phyloP scores from a whole-genome alignment of 2,113 vertebrate genomes.

The Hemibagrus wyckioides region DNA sequence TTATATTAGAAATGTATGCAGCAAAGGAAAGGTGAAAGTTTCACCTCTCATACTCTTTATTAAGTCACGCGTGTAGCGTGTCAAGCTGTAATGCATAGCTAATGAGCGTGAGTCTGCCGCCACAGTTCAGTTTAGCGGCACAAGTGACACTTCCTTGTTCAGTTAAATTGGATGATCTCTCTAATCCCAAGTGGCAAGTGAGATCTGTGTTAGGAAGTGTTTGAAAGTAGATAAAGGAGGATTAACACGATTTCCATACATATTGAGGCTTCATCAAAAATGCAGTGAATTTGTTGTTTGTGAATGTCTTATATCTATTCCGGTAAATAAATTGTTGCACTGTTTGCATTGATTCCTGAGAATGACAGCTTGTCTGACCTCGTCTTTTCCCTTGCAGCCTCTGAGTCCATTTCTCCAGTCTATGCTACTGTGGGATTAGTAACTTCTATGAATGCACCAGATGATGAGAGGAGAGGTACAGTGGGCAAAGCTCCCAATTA shows the following conservation, averaged over 20 bases:
- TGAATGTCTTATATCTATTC: background rate
- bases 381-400: constrained; percentile 16
- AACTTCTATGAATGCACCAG: constrained; percentile 75
- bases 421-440: constrained; percentile 53
- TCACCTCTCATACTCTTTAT: constrained; percentile 12
- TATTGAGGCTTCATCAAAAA: constrained; percentile 17
- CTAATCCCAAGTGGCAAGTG: constrained; percentile 50
- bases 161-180: constrained; percentile 20
- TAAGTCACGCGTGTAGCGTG: constrained; percentile 15
- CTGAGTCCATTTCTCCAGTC: constrained; percentile 56
- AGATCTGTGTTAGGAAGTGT: constrained; percentile 39
- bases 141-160: constrained; percentile 10
- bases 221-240: constrained; percentile 28
- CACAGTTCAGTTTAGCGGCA: background rate
- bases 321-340: background rate
- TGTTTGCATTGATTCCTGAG: background rate
- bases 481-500: constrained; percentile 82
- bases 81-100: constrained; percentile 32
- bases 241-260: constrained; percentile 45
- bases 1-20: background rate
- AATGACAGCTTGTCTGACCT: constrained; percentile 21
- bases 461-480: constrained; percentile 81
- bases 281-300: background rate
- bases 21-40: background rate
- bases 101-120: constrained; percentile 13